phyloP scores from a whole-genome alignment of 1,140 invertebrate species.

The Neoseiulus cucumeris region DNA sequence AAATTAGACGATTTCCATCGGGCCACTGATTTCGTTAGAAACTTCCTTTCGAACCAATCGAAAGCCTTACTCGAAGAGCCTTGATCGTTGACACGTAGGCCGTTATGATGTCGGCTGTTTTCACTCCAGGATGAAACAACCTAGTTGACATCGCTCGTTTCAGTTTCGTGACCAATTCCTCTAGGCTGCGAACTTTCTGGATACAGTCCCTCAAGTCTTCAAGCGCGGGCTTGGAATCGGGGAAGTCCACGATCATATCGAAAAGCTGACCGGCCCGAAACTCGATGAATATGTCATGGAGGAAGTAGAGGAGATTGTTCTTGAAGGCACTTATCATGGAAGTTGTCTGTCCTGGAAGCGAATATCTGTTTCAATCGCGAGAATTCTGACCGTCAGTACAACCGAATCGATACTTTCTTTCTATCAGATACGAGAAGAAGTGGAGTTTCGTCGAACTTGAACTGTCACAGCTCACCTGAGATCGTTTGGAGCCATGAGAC shows the following conservation, averaged over 20 bases:
- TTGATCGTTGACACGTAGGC: conserved; percentile 89
- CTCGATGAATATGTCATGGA: conserved; percentile 70
- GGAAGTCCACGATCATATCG: conserved; percentile 89
- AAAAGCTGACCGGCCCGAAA: conserved; percentile 76
- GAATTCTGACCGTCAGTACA: background rate
- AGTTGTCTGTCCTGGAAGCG: background rate
- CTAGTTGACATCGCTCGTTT: conserved; percentile 40
- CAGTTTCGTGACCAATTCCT: background rate
- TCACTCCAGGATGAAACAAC: conserved; percentile 77
- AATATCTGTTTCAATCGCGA: background rate
- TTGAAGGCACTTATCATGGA: background rate
- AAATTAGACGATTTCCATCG: too few relatives aligned
- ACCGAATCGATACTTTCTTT: background rate
- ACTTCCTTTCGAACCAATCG: too few relatives aligned
- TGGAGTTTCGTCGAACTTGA: background rate
- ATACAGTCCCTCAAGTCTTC: conserved; percentile 71
- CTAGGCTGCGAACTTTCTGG: conserved; percentile 29
- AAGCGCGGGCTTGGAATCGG: conserved; percentile 76
- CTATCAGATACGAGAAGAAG: background rate
- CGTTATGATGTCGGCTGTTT: conserved; percentile 89
- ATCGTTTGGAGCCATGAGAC: conserved; percentile 15
- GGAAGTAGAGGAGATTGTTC: conserved; percentile 43
- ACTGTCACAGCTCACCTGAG: conserved; percentile 1
- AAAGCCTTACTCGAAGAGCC: conserved; percentile 40
- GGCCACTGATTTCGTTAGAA: too few relatives aligned